Conservation (phyloP, 2,888 invertebrate genomes). For the Hesperia comma region DNA sequence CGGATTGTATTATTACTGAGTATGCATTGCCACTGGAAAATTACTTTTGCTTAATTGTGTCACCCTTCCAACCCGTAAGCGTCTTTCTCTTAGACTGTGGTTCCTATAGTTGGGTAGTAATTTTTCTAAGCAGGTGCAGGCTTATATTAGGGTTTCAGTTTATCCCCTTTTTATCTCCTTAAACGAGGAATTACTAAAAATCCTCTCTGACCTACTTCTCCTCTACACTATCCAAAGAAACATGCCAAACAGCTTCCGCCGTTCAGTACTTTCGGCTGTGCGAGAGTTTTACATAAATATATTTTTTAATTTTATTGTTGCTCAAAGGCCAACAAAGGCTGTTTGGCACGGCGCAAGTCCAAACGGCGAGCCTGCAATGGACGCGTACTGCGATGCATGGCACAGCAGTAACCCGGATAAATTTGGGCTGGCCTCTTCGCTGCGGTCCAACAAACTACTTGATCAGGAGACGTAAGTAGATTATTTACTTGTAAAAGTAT, state of each 20-base stretch:
- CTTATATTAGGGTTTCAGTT: too few species aligned
- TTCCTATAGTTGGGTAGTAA: too few species aligned
- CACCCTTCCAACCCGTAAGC: too few species aligned
- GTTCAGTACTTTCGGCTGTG: too few species aligned
- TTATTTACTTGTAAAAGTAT: not conserved
- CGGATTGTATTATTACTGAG: not conserved
- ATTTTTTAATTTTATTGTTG: constrained; percentile 31
- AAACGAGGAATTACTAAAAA: too few species aligned
- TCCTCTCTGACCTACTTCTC: too few species aligned
- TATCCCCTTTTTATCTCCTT: too few species aligned
- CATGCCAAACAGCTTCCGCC: too few species aligned
- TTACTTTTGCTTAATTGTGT: not conserved
- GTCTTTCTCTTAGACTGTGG: too few species aligned
- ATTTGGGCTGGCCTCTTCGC: constrained; percentile 92
- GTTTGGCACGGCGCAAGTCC: constrained; percentile 97
- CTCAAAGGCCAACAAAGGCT: constrained; percentile 94
- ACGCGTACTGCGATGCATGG: constrained; percentile 97
- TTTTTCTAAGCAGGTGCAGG: too few species aligned
- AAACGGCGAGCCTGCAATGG: constrained; percentile 93
- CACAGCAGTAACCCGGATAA: constrained; percentile 90
- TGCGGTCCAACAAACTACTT: constrained; percentile 90
- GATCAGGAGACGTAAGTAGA: constrained; percentile 87
- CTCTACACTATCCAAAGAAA: too few species aligned
- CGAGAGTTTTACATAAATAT: too few species aligned
- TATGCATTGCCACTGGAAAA: not conserved